Base-by-base conservation (phyloP, 2,113 vertebrate genomes). In the Thalassoma bifasciatum region DNA sequence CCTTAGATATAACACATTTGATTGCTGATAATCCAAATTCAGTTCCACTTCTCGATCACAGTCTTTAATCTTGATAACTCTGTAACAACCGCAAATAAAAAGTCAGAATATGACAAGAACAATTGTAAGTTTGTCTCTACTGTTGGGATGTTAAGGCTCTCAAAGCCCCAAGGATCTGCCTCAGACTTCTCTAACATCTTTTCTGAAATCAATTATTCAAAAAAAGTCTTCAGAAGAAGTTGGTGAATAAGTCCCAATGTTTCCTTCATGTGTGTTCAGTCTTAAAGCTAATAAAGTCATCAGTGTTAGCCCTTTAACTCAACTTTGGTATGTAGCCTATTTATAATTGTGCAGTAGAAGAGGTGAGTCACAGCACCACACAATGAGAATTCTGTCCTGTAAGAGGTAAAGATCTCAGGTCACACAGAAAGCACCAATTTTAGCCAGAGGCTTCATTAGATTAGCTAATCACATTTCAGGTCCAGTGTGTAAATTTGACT, bases 401-500 rank as follows among this genome's bases (percentile, higher is more conserved):
- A 7, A 9, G 26, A 19, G 36, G 63, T 50, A 42, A 68, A 30
- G 51, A 14, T 60, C 23, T 53, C 66, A 66, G 49, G 59, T 76
- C 71, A 66, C 49, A 37, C 22, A 58, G 72, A 72, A 71, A 85
- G 73, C 62, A 58, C 68, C 64, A 30, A 67, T 86, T 86, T 77
- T 30, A 49, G 67, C 50, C 49, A 0, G 0, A 67, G 30, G 13
- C 75, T 46, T 77, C 10, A 86, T 86, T 79, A 70, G 21, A 86
- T 87, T 87, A 78, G 61, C 51, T 90, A 76, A 86, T 83, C 67
- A 53, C 6, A 79, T 90, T 84, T 57, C 37, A 57, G 56, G 38
- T 51, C 62, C 36, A 46, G n/a, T 46, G 56, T 65, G 46, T 74
- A 69, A 74, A 82, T 72, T 24, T 16, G 66, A 44, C 52, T 67